phyloP scores from a whole-genome alignment of 2,888 invertebrate species.

The Adineta ricciae region DNA sequence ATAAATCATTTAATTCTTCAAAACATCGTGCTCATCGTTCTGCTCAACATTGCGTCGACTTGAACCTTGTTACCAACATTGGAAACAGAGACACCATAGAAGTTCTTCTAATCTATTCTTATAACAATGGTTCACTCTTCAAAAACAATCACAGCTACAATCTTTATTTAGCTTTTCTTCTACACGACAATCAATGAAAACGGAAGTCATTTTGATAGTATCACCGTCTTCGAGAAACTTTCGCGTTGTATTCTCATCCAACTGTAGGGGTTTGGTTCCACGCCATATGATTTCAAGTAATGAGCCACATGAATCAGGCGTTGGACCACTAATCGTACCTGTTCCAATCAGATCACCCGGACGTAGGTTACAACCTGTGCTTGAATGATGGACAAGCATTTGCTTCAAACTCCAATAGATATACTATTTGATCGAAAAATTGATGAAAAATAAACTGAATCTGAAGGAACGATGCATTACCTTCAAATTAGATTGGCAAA shows the following conservation, averaged over 20 bases:
- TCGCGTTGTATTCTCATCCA: slow-evolving; percentile 63
- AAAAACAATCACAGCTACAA: not conserved
- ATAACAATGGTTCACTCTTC: too few species aligned
- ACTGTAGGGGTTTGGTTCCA: slow-evolving; percentile 70
- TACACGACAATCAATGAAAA: not conserved
- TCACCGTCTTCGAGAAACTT: slow-evolving; percentile 90
- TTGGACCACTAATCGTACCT: slow-evolving; percentile 88
- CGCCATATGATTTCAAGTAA: slow-evolving; percentile 89
- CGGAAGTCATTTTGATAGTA: slow-evolving; percentile 73
- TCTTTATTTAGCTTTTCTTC: not conserved
- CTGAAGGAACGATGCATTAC: not conserved
- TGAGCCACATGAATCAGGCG: slow-evolving; percentile 73
- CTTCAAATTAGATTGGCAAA: slow-evolving; percentile 74
- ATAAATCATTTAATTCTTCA: too few species aligned
- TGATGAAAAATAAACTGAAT: too few species aligned
- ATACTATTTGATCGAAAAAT: slow-evolving; percentile 53
- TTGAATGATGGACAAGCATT: slow-evolving; percentile 87
- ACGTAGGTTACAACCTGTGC: slow-evolving; percentile 87
- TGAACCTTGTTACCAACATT: too few species aligned
- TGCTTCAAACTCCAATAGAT: slow-evolving; percentile 96
- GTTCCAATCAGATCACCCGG: slow-evolving; percentile 91
- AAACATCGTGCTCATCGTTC: too few species aligned
- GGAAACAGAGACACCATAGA: too few species aligned
- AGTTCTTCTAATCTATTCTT: too few species aligned
- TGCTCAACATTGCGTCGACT: too few species aligned